Evolutionary conservation across 2,888 invertebrate genomes (phyloP), one percentile per base, ranked within the genome.

Genomic region (Odontocolon sp.): DNA sequence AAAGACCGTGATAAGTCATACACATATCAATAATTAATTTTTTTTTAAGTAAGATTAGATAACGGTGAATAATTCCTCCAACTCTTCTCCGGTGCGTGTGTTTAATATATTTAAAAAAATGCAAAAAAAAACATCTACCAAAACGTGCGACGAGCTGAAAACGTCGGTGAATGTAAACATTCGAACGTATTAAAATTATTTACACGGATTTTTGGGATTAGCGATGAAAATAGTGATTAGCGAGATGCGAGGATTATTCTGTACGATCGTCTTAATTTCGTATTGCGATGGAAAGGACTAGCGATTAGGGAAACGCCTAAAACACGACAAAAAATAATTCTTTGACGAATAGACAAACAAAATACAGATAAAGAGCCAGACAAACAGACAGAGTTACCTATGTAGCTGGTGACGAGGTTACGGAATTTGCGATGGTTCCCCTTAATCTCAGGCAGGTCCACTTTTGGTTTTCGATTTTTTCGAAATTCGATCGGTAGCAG

Each of bases 371-470:
- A 82, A 87, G 83, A 85, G n/a, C n/a, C n/a, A n/a, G 82, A 87
- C 84, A 83, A 77, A 82, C 82, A 88, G 83, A 83, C 84, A 84
- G 71, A 80, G 83, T 81, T 98, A 99, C 99, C 99, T 97, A 99
- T 97, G 92, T 98, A 98, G 93, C 98, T 98, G 94, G 98, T 97
- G 93, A 99, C 99, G 94, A 99, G 95, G 92, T 98, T 98, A 94
- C 99, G 96, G 96, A 99, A 99, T 95, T 98, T 98, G 94, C 97
- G 96, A 94, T 98, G 98, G 92, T 97, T 97, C 92, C 98, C 98
- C 93, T 97, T 98, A 93, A 98, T 96, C 95, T 97, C 98, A 92
- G 98, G 98, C 92, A 97, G 96, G 95, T 98, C 98, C 97, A 98
- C 98, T 98, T 82, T 84, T 86, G 82, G 87, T 86, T 83, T 86